Base-by-base conservation (phyloP, 1,140 invertebrate genomes). In the Anastrepha obliqua region DNA sequence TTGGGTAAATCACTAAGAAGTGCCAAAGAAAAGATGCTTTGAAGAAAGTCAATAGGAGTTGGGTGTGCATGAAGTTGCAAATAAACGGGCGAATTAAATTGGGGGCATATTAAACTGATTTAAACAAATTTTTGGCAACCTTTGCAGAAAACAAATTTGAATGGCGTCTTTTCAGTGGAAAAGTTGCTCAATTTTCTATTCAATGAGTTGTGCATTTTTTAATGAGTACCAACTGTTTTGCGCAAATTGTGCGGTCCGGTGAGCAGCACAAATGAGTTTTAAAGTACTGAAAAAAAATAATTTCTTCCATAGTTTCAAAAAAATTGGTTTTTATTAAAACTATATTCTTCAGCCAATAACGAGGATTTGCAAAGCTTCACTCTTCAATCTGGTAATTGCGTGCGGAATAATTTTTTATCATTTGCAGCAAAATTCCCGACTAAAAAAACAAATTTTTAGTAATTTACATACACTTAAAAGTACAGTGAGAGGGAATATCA, bases 1-100 rank as follows among this genome's bases (percentile, higher is more conserved):
- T 29, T 89, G 90, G 90, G 90, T 91, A 87, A 87, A 87, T 89
- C 87, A 88, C 88, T 44, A 70, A 89, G 89, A 88, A 89, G 87
- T 87, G 81, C 11, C 62, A 78, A 86, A 88, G 89, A 85, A 87
- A 89, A 65, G 78, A 42, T 44, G 85, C 47, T 81, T 87, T 88
- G 90, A 86, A 88, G 86, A 85, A 62, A 86, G 65, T 42, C 65
- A 11, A n/a, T 42, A 88, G 81, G 51, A 87, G n/a, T n/a, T 11
- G 20, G 47, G 39, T 11, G 65, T 20, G 39, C 55, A 39, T 64
- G 47, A 47, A 15, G 4, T 62, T 1, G 60, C 13, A 74, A 44
- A n/a, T 39, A 13, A 29, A 4, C 29, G 39, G 65, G 65, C 2
- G 29, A 29, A 42, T 70, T 11, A 42, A 29, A 70, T 70, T 70